These are phyloP conservation scores for Achroia grisella DNA, from an alignment of 1,140 invertebrate genomes.

Conservation along the genomic window DNA sequence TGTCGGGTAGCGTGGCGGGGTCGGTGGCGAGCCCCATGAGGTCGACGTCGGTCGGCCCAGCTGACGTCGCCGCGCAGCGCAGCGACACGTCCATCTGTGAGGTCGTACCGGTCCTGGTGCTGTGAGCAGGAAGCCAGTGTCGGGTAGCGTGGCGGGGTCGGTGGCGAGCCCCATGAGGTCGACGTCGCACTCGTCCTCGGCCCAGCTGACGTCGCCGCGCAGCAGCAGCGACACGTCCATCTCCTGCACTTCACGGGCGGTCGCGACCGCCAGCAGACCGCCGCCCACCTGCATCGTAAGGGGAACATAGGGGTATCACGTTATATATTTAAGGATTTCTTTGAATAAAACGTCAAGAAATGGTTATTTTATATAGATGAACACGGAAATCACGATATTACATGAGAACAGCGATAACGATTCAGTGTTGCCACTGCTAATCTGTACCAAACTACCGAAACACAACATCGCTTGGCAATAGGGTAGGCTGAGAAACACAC, in stretches of 20 bases:
- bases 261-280: slow-evolving; percentile 91
- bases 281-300: slow-evolving; percentile 81
- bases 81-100: slow-evolving; percentile 78
- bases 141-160: slow-evolving; percentile 81
- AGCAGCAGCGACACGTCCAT: slow-evolving; percentile 95
- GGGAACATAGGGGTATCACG: too few species aligned
- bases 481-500: too few species aligned
- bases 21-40: slow-evolving; percentile 90
- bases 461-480: too few species aligned
- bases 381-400: too few species aligned
- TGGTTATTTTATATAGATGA: too few species aligned
- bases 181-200: slow-evolving; percentile 96
- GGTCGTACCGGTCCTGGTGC: slow-evolving; percentile 82
- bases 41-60: slow-evolving; percentile 96
- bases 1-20: slow-evolving; percentile 80
- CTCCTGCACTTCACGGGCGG: slow-evolving; percentile 97
- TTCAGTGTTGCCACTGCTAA: too few species aligned
- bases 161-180: slow-evolving; percentile 92
- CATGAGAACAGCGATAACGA: too few species aligned
- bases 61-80: slow-evolving; percentile 86
- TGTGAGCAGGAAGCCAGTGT: slow-evolving; percentile 94
- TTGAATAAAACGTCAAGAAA: too few species aligned
- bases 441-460: too few species aligned
- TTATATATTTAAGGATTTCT: too few species aligned
- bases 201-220: slow-evolving; percentile 90